Conservation (phyloP, 2,113 vertebrate genomes). For the Myrmophylax atrothorax region DNA sequence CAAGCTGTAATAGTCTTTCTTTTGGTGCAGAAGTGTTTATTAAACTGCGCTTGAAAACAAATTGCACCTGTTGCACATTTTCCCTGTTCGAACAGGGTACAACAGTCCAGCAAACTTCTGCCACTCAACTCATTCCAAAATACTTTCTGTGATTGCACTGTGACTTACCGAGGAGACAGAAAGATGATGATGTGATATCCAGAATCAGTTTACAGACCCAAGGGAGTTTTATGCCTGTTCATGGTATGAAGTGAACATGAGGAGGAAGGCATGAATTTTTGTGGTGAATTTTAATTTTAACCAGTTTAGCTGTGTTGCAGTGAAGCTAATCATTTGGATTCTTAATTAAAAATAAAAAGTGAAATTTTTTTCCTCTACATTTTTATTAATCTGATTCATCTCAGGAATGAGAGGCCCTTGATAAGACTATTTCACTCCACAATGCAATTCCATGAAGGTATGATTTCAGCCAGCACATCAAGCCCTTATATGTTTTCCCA, state of each 20-base stretch:
- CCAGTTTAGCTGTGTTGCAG: background rate
- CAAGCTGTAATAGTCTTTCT: background rate
- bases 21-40: background rate
- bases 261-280: background rate
- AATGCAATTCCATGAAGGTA: background rate
- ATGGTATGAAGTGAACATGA: background rate
- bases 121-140: background rate
- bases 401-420: background rate
- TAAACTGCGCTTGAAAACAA: background rate
- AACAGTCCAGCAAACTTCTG: background rate
- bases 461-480: accelerated
- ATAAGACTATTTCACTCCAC: background rate
- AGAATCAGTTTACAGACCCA: background rate
- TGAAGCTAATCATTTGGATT: background rate
- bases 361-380: accelerated
- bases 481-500: background rate
- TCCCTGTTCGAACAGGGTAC: background rate
- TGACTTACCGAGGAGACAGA: background rate
- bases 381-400: background rate
- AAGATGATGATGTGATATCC: background rate
- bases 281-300: background rate
- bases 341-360: background rate
- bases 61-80: background rate
- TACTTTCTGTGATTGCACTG: background rate
- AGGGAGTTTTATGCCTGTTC: background rate